Percentiles rank a stretch among this genome's conserved stretches.
Conservation (phyloP, 2,797 vertebrate genomes). For the Pantherophis alleghaniensis region DNA sequence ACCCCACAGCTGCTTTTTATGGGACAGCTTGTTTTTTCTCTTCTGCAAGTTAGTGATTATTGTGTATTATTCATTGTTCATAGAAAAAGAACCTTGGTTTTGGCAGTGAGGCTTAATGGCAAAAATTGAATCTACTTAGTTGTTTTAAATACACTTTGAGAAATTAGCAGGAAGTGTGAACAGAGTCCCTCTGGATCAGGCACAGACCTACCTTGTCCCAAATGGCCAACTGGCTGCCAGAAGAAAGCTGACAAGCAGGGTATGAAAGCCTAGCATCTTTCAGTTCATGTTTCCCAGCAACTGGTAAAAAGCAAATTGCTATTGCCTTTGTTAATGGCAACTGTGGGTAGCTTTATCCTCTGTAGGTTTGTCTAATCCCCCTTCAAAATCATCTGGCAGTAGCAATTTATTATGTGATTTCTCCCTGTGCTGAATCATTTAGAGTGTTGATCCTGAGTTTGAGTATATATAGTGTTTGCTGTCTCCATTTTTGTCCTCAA, state of each 20-base stretch:
- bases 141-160: background rate
- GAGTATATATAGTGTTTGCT: background rate
- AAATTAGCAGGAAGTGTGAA: background rate
- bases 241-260: background rate
- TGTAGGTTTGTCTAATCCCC: background rate
- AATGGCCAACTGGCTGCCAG: background rate
- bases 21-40: background rate
- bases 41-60: background rate
- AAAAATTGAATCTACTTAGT: background rate
- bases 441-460: background rate
- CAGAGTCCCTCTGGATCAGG: background rate
- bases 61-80: background rate
- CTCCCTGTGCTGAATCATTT: background rate
- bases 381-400: background rate
- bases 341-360: background rate
- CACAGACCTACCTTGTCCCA: background rate
- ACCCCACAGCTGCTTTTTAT: background rate
- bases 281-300: background rate
- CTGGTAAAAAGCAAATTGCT: background rate
- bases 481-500: background rate
- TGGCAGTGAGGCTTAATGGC: background rate
- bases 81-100: background rate
- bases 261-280: background rate
- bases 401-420: background rate
- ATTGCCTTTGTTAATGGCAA: background rate